These are phyloP conservation scores for Pseudomyrmex pallidus DNA, from an alignment of 1,140 invertebrate genomes.

Conservation along the genomic window DNA sequence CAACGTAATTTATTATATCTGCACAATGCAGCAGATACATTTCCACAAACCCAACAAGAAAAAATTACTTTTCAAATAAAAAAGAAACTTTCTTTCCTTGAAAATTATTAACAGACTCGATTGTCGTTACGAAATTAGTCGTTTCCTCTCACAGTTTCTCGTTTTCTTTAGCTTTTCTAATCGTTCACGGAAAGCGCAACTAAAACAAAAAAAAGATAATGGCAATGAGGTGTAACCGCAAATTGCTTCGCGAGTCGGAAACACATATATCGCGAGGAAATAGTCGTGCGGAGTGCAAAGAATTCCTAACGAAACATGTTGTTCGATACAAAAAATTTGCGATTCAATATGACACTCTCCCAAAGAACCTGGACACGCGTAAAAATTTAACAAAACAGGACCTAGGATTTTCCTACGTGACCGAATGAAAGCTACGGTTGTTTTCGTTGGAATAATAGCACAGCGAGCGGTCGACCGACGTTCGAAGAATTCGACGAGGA, in stretches of 20 bases:
- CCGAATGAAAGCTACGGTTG: neutral
- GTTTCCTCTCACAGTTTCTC: neutral
- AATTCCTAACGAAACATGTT: neutral
- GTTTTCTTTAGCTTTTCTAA: neutral
- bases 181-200: neutral
- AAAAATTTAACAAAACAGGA: neutral
- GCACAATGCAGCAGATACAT: neutral
- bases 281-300: too few relatives aligned
- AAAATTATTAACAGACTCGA: neutral
- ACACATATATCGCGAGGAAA: neutral
- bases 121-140: neutral
- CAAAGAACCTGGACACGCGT: neutral
- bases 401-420: conserved; percentile 2
- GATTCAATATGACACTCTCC: conserved; percentile 3
- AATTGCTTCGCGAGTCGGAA: neutral
- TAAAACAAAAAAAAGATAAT: neutral
- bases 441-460: neutral
- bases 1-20: neutral
- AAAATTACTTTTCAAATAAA: neutral
- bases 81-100: neutral
- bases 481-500: conserved; percentile 8
- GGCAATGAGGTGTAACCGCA: neutral
- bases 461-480: conserved; percentile 14
- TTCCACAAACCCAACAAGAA: neutral
- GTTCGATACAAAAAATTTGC: neutral